Evolutionary conservation across 2,888 invertebrate genomes (phyloP), one percentile per base, ranked within the genome.

Genomic region (Calameuta filiformis): DNA sequence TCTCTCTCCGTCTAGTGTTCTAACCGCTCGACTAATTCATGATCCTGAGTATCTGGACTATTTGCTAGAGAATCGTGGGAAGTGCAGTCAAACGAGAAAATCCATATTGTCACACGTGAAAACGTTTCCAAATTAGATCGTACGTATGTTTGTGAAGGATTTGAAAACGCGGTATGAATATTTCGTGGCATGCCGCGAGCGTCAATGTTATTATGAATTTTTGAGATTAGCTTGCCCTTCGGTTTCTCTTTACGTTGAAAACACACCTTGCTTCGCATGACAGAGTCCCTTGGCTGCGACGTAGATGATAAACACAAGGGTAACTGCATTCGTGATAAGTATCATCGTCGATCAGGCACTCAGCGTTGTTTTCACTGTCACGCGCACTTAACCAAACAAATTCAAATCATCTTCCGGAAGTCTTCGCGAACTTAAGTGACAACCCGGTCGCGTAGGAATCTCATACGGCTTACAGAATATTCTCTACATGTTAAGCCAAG

Each of bases 251-350:
- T 56, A 56, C 23, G 12, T n/a, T 30, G 31, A 4, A 12, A 77
- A 85, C 87, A 85, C 87, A 89, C 89, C 89, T 89, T 89, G 86
- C 81, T 87, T 88, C 75, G 84, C 88, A 84, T 87, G 81, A 79
- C 86, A 87, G 84, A 86, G 81, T 79, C 85, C 86, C 82, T 84
- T 85, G 82, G 85, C 84, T 84, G 83, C 83, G 79, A 87, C 82
- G 79, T 81, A 83, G 81, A 89, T 84, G 78, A 86, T 83, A 82
- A 88, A 84, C 83, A 87, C 82, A 82, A 87, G 83, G 86, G 87
- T 87, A 79, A 86, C 81, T 75, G 85, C 84, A 83, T 82, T 83
- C 83, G 56, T 56, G 56, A 84, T 71, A 31, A 33, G 71, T 71
- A 71, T 71, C 71, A 71, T 71, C 71, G 71, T 33, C 71, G 71